Evolutionary conservation across 92 coral and sea anemone genomes (phyloP).

Genomic region (Umimayanthus chanpuru): DNA sequence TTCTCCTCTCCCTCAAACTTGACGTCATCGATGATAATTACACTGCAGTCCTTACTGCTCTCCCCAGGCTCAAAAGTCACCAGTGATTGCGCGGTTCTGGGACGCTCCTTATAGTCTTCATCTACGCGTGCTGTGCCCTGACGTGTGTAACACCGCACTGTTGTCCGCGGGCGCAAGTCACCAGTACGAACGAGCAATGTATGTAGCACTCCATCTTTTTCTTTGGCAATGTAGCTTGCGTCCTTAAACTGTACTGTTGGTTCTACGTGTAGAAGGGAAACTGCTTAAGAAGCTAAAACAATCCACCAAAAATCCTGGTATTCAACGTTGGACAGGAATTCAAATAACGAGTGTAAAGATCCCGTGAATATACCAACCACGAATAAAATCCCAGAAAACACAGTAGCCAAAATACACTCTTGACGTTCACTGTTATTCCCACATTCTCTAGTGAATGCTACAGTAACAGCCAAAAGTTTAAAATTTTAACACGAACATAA

Average conservation of each 20-base stretch:
- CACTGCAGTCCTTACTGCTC: slow-evolving; percentile 73
- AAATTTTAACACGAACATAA: too few species aligned
- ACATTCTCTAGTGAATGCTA: too few species aligned
- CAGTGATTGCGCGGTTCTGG: slow-evolving; percentile 70
- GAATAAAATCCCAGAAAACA: too few species aligned
- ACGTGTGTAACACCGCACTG: slow-evolving; percentile 90
- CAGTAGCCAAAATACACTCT: too few species aligned
- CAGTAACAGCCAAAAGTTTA: too few species aligned
- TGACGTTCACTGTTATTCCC: too few species aligned
- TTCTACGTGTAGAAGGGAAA: slow-evolving; percentile 48
- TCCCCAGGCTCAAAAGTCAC: slow-evolving; percentile 83
- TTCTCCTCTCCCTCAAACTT: slow-evolving; percentile 72
- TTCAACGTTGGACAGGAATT: too few species aligned
- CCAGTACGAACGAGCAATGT: slow-evolving; percentile 84
- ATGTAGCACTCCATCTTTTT: slow-evolving; percentile 59
- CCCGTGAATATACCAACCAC: too few species aligned
- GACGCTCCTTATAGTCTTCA: slow-evolving; percentile 78
- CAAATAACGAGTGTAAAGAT: too few species aligned
- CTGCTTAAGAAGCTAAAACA: neutral
- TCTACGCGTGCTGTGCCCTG: slow-evolving; percentile 81
- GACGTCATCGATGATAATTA: slow-evolving; percentile 70
- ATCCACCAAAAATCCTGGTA: neutral
- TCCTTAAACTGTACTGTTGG: slow-evolving; percentile 83
- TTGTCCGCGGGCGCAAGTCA: slow-evolving; percentile 70
- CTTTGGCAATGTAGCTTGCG: slow-evolving; percentile 54